A percentile compares a stretch with the other conserved stretches of the same genome.
Conservation (phyloP, 2,113 vertebrate species). For the Microcebus tavaratra region DNA sequence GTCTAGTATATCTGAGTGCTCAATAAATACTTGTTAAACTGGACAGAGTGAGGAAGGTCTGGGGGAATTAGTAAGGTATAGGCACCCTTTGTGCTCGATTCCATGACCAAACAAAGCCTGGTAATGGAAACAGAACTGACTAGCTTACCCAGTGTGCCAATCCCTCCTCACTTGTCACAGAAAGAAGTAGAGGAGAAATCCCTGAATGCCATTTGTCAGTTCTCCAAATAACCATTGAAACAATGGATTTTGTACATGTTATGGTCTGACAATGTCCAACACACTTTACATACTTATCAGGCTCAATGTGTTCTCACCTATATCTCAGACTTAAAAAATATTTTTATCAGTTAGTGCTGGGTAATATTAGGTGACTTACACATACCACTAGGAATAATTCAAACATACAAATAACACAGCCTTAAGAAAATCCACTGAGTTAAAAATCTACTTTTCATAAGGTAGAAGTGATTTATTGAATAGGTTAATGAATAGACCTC, state of each 20-base stretch:
- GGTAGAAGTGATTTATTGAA: neutral
- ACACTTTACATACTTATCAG: neutral
- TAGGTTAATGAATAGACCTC: neutral
- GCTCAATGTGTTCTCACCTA: neutral
- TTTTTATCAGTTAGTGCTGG: conserved; percentile 8
- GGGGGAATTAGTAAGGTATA: neutral
- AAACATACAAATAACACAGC: neutral
- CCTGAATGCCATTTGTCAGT: neutral
- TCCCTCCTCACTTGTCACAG: neutral
- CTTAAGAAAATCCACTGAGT: conserved; percentile 40
- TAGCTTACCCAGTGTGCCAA: neutral
- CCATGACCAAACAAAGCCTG: neutral
- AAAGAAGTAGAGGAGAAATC: neutral
- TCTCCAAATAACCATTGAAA: conserved; percentile 4
- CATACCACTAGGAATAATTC: neutral
- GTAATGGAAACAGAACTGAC: neutral
- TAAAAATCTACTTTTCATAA: neutral
- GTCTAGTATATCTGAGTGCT: neutral
- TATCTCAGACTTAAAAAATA: neutral
- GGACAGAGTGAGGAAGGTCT: neutral
- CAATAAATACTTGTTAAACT: conserved; percentile 21
- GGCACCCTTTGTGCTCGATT: neutral
- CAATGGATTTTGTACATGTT: neutral
- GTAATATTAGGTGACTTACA: neutral
- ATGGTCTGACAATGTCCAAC: neutral